Conservation (phyloP, 2,113 vertebrate genomes). For the Aphelocoma coerulescens region DNA sequence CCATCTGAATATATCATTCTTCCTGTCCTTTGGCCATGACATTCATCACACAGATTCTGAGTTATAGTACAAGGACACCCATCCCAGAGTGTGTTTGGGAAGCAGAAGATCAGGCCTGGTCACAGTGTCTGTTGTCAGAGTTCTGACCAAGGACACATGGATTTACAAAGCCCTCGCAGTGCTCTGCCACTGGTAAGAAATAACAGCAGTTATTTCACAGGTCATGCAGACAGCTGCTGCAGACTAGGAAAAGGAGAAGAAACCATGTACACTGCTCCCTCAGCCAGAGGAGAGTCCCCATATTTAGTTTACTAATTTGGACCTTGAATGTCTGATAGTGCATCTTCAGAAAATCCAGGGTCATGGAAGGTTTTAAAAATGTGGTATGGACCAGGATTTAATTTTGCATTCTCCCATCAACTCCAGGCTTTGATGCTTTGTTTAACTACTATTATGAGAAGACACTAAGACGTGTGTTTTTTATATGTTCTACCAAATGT, state of each 20-base stretch:
- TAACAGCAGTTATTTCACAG: background rate
- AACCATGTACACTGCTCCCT: background rate
- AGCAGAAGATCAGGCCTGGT: background rate
- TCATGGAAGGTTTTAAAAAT: background rate
- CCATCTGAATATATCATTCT: background rate
- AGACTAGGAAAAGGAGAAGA: background rate
- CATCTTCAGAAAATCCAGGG: background rate
- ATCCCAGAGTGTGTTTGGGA: background rate
- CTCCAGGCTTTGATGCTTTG: background rate
- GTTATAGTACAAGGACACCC: background rate
- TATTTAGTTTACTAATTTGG: background rate
- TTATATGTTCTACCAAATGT: background rate
- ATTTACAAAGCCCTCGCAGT: fast-evolving
- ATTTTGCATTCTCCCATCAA: background rate
- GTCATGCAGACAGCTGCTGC: background rate
- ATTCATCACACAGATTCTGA: background rate
- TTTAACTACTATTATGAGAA: background rate
- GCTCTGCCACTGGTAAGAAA: background rate
- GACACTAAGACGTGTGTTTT: background rate
- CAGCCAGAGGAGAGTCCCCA: background rate
- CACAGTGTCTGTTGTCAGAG: background rate
- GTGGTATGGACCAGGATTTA: background rate
- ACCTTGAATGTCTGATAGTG: fast-evolving
- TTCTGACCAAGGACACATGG: background rate
- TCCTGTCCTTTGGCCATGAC: background rate